phyloP scores from a whole-genome alignment of 2,797 vertebrate genomes.

The Todus mexicanus region DNA sequence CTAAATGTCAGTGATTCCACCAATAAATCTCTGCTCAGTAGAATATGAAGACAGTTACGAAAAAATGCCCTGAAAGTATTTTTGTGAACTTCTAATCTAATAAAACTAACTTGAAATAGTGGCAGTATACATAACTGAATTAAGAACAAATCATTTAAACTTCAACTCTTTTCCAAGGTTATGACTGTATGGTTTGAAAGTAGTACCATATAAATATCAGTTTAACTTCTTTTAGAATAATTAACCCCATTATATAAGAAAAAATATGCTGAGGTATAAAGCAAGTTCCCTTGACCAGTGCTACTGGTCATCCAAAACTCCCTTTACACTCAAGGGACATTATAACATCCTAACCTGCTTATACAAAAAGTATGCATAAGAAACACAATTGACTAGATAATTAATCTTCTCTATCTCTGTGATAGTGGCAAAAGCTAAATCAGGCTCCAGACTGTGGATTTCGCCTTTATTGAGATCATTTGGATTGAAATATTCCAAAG shows the following conservation, averaged over 20 bases:
- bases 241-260: slow-evolving; percentile 32
- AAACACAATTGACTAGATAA: neutral
- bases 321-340: neutral
- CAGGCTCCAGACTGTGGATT: neutral
- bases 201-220: slow-evolving; percentile 23
- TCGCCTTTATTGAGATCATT: neutral
- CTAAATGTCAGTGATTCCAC: neutral
- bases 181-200: slow-evolving; percentile 15
- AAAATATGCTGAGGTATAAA: neutral
- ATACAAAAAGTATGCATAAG: neutral
- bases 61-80: neutral
- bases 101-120: neutral
- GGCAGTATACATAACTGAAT: neutral
- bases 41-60: neutral
- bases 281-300: neutral
- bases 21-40: neutral
- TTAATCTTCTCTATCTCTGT: neutral
- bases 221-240: slow-evolving; percentile 36
- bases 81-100: neutral
- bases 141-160: slow-evolving; percentile 43
- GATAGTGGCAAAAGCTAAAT: neutral
- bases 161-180: slow-evolving; percentile 17
- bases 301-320: neutral
- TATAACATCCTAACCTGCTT: neutral
- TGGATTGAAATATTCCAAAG: neutral